phyloP scores from a whole-genome alignment of 1,140 invertebrate species.

The Brevipalpus yothersi region DNA sequence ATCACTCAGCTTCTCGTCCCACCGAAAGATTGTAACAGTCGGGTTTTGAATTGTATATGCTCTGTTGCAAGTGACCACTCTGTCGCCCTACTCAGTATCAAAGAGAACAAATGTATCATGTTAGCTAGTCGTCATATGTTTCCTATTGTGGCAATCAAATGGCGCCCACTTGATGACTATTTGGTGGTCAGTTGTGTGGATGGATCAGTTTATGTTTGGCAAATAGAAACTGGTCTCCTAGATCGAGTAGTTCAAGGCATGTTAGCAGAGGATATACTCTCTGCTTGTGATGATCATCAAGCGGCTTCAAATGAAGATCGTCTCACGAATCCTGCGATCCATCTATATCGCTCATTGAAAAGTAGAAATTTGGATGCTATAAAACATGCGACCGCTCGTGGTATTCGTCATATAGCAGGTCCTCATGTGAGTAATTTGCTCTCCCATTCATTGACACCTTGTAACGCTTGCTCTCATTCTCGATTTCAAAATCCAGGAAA shows the following conservation, averaged over 20 bases:
- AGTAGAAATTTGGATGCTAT: constrained; percentile 85
- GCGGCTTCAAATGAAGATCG: constrained; percentile 29
- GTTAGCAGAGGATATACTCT: constrained; percentile 80
- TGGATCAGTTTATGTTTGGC: constrained; percentile 95
- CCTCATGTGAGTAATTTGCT: constrained; percentile 25
- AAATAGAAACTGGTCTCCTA: constrained; percentile 95
- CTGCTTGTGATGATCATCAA: constrained; percentile 71
- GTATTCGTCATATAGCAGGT: constrained; percentile 56
- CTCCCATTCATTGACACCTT: constrained; percentile 13
- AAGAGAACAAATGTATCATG: constrained; percentile 81
- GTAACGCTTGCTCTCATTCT: not conserved
- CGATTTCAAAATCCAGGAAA: constrained; percentile 20
- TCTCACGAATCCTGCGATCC: constrained; percentile 70
- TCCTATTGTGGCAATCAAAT: constrained; percentile 84
- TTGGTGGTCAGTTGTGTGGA: constrained; percentile 94
- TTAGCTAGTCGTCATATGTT: constrained; percentile 86
- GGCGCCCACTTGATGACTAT: constrained; percentile 90
- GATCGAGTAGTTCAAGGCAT: constrained; percentile 86
- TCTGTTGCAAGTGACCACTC: constrained; percentile 93
- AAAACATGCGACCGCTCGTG: constrained; percentile 57
- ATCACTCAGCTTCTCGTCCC: constrained; percentile 70
- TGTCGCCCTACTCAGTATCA: constrained; percentile 69
- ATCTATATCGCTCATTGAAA: constrained; percentile 56
- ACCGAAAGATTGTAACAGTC: constrained; percentile 62
- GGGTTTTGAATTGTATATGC: constrained; percentile 82